These are phyloP conservation scores for Vidua macroura DNA, from an alignment of 2,113 vertebrate species.

Conservation along the genomic window DNA sequence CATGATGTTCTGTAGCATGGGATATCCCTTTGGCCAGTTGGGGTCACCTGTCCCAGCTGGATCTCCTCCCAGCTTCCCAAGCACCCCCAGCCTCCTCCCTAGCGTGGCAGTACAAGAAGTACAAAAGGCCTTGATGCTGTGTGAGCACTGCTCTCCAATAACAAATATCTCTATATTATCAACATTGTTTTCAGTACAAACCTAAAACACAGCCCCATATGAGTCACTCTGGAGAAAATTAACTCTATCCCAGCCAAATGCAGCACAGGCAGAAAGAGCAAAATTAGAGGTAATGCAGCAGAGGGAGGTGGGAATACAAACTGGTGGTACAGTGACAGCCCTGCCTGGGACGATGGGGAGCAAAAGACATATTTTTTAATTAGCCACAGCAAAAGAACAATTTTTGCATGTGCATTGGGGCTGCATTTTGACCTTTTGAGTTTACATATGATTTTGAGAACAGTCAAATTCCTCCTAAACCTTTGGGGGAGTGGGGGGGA, in stretches of 20 bases:
- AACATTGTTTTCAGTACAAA: background rate
- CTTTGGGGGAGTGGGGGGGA: accelerated
- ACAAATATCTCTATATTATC: background rate
- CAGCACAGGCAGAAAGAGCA: background rate
- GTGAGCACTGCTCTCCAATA: background rate
- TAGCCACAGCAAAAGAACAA: background rate
- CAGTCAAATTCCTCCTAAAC: background rate
- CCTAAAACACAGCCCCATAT: background rate
- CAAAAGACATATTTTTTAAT: background rate
- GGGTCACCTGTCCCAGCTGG: background rate
- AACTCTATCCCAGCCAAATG: background rate
- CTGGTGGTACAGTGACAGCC: background rate
- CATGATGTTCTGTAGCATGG: background rate
- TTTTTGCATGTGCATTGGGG: background rate
- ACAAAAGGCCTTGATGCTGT: background rate
- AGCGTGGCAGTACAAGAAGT: accelerated
- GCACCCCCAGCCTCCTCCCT: background rate
- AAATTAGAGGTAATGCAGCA: background rate
- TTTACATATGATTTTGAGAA: background rate
- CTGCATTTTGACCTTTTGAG: background rate
- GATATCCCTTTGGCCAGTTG: background rate
- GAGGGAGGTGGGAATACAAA: background rate
- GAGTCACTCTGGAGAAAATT: background rate
- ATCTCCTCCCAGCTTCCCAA: background rate
- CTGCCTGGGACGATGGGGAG: background rate